Evolutionary conservation across 2,113 vertebrate species (phyloP).

Genomic region (Struthidea cinerea): DNA sequence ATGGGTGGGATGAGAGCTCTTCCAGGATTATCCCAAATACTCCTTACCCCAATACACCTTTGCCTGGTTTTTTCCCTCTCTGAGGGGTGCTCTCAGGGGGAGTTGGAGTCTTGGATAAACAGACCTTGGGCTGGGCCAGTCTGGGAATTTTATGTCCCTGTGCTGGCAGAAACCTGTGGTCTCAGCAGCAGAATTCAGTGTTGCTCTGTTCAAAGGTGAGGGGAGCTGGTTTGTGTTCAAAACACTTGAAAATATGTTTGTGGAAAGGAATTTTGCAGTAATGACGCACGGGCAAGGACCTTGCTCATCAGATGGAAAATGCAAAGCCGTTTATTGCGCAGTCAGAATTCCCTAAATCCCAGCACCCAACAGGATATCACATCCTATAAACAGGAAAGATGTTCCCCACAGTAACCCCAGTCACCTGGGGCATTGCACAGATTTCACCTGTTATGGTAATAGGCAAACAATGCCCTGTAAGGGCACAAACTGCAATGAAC

Average conservation of each 20-base stretch:
- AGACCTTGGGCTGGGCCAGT: background rate
- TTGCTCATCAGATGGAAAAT: too few species aligned
- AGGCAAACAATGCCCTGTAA: too few species aligned
- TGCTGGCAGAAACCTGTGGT: background rate
- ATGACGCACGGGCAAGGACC: too few species aligned
- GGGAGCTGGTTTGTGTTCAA: background rate
- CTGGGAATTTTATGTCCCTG: background rate
- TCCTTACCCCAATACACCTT: background rate
- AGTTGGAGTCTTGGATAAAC: background rate
- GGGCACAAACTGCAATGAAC: too few species aligned
- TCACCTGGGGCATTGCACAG: too few species aligned
- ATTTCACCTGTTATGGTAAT: too few species aligned
- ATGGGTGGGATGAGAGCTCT: background rate
- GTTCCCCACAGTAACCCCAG: too few species aligned
- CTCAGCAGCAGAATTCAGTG: background rate
- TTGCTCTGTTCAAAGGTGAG: background rate
- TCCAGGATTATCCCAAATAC: background rate
- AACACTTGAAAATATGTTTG: background rate
- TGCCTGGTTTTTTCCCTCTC: background rate
- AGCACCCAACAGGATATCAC: too few species aligned
- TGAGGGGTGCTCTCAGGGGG: fast-evolving
- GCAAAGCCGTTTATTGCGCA: too few species aligned
- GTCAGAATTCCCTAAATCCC: too few species aligned
- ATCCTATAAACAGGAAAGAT: too few species aligned
- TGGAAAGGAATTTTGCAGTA: background rate